Base-by-base conservation (phyloP, 2,888 invertebrate species). In the Mimumesa dahlbomi region DNA sequence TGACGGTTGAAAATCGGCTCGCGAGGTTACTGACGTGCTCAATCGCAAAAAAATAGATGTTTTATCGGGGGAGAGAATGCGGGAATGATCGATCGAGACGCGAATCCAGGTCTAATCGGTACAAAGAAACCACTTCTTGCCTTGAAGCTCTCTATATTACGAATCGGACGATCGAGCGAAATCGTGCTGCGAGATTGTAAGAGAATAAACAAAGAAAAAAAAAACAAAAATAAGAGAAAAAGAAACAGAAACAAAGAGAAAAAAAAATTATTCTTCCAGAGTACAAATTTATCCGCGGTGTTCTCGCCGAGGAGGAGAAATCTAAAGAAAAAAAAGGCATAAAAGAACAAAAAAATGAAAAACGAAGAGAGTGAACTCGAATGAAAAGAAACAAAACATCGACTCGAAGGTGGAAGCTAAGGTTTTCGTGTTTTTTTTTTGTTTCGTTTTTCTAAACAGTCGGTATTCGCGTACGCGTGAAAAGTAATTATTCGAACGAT, bases 61-160 rank as follows among this genome's bases (percentile, higher is more conserved):
- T 53, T 69, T 43, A 59, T 48, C 13, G 52, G 34, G 42, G 50
- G 43, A 18, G 57, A 58, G 54, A 75, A 74, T 43, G 57, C 45
- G 57, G 49, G 62, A 74, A 74, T 72, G 64, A 74, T 80, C 77
- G 77, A 82, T 83, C 82, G 81, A 84, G 81, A 84, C 79, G 77
- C 77, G 82, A 83, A 82, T 82, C 79, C 86, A 86, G 87, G 83
- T 87, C 84, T 86, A 85, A 84, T 86, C 81, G 88, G 88, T 88
- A 89, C 88, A 88, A 88, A 87, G 77, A 86, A 87, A 88, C 85
- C 88, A 88, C 82, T 86, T 88, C 88, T 89, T 89, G 89, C 89
- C 89, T 89, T 89, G 84, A 88, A 86, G 89, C 88, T 89, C 89
- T 88, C 88, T 89, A 77, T 81, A 77, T 80, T 77, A 77, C 70